Evolutionary conservation across 2,888 invertebrate genomes (phyloP).

Genomic region (Cataglyphis albicans): DNA sequence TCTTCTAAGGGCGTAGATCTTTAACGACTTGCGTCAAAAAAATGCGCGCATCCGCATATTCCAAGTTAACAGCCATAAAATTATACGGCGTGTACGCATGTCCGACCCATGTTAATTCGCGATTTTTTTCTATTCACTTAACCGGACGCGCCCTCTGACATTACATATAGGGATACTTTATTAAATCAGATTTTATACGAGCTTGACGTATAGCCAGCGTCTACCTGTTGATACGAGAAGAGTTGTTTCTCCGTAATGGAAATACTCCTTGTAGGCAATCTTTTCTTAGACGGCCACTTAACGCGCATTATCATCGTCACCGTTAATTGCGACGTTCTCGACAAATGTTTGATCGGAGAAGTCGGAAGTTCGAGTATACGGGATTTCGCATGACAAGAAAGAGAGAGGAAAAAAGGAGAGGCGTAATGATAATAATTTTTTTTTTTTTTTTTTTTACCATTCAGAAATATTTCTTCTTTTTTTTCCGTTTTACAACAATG

Average conservation of each 20-base stretch:
- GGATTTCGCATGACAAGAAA: constrained; percentile 31
- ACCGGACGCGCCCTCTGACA: constrained; percentile 42
- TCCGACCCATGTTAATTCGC: constrained; percentile 39
- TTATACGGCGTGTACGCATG: constrained; percentile 15
- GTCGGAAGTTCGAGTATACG: constrained; percentile 57
- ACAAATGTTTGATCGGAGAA: constrained; percentile 17
- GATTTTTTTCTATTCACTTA: constrained; percentile 27
- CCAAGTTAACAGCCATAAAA: constrained; percentile 29
- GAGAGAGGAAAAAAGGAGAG: constrained; percentile 7
- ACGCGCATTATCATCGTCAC: constrained; percentile 46
- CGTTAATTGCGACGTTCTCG: constrained; percentile 38
- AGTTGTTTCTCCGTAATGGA: constrained; percentile 41
- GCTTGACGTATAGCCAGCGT: constrained; percentile 15
- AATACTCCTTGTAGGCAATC: constrained; percentile 16
- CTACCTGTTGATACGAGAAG: constrained; percentile 11
- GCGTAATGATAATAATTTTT: constrained; percentile 45
- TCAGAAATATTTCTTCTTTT: background rate
- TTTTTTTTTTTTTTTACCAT: background rate
- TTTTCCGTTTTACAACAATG: constrained; percentile 38
- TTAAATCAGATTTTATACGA: constrained; percentile 41
- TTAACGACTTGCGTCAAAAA: background rate
- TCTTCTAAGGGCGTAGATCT: constrained; percentile 3
- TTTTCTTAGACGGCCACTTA: constrained; percentile 28
- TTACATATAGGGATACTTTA: constrained; percentile 32
- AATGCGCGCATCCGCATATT: background rate